Base-by-base conservation (phyloP, 2,797 vertebrate genomes). In the Distichodus sexfasciatus region DNA sequence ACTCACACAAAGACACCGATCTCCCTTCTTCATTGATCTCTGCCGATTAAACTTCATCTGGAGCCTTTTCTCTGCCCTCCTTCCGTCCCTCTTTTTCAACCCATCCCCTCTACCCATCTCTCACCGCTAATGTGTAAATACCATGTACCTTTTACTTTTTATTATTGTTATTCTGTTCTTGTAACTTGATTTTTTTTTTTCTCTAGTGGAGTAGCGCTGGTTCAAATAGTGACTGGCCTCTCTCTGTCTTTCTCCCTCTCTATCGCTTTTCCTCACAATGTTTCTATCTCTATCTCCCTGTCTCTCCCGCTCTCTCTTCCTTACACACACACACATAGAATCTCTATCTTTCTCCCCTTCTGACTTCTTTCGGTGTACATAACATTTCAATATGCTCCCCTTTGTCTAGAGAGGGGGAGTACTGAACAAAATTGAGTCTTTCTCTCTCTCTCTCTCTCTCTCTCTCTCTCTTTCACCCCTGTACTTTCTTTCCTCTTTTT, bases 71-170 rank as follows among this genome's bases (percentile, higher is more conserved):
- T 69, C 66, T 67, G 31, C 65, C 44, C 59, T 44, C 73, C 54
- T 23, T 70, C 57, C 55, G 41, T 66, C 66, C 46, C 24, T 38
- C 48, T 31, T 33, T 1, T 21, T n/a, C 53, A 35, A 3, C 17
- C 33, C 31, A 47, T 17, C 69, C 51, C 40, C 29, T 66, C 44
- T 54, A 24, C 46, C 71, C 51, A 72, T 80, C 81, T 85, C 81
- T 81, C 85, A 89, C 86, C 82, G 87, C 88, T 90, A 86, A 87
- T 88, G 86, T 92, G 91, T 93, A 92, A 92, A 93, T 93, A 91
- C 89, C 86, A 89, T 89, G 86, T 89, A 90, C 84, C 88, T 90
- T 90, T 90, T 89, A 86, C 86, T 87, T 88, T 89, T 76, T 89
- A 78, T 91, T 88, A 78, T 89, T 89, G 80, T 90, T 90, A 84